Conservation (phyloP, 2,888 invertebrate genomes). For the Pseudanteris insignis region DNA sequence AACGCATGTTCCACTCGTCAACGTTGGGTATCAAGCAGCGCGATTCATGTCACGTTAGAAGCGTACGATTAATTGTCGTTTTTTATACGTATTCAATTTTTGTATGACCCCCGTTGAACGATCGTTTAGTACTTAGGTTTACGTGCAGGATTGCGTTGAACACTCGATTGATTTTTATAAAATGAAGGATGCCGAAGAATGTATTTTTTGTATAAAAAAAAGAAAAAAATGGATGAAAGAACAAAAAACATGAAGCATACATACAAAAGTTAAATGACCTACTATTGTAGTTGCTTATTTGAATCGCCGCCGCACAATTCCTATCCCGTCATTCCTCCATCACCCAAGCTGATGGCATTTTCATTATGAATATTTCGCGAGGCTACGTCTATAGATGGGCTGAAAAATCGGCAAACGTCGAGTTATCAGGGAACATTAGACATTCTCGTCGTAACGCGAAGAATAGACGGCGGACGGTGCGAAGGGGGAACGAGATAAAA, state of each 20-base stretch:
- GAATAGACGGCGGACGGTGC: slow-evolving; percentile 5
- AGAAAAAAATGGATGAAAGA: slow-evolving; percentile 16
- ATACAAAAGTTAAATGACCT: no score
- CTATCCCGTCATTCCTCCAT: no score
- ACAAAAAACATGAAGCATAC: slow-evolving; percentile 30
- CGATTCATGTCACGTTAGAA: slow-evolving; percentile 17
- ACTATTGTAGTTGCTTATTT: no score
- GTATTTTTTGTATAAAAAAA: slow-evolving; percentile 45
- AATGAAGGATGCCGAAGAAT: slow-evolving; percentile 41
- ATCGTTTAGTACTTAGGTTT: slow-evolving; percentile 27
- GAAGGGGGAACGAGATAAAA: slow-evolving; percentile 41
- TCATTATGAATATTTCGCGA: slow-evolving; percentile 32
- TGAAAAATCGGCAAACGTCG: slow-evolving; percentile 41
- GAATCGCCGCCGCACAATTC: no score
- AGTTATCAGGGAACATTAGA: slow-evolving; percentile 45
- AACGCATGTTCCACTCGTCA: slow-evolving; percentile 32
- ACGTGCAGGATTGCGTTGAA: slow-evolving; percentile 29
- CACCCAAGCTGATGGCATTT: no score
- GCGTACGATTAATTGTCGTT: slow-evolving; percentile 21
- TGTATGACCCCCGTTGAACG: slow-evolving; percentile 21
- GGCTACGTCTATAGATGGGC: slow-evolving; percentile 19
- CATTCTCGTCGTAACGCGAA: slow-evolving; percentile 43
- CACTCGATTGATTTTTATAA: slow-evolving; percentile 35
- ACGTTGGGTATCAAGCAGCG: slow-evolving; percentile 25
- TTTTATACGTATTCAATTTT: slow-evolving; percentile 40